A percentile compares a stretch with the other conserved stretches of the same genome.
phyloP scores from a whole-genome alignment of 2,797 vertebrate genomes.

The Rhinella marina region DNA sequence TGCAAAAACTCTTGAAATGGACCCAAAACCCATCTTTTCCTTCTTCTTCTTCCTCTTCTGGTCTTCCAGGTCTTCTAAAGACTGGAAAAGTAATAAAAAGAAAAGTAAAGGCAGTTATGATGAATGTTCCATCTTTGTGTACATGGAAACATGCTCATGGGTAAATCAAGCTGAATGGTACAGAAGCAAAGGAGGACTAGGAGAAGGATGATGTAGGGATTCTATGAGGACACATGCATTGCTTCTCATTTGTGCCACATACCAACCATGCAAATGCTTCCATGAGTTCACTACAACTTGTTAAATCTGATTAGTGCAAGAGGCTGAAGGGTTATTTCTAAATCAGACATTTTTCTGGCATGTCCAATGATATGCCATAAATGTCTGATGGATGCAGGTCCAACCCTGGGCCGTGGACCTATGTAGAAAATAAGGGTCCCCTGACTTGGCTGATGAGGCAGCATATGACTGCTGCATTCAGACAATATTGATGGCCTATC shows the following conservation, averaged over 20 bases:
- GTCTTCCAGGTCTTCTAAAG: conserved; percentile 98
- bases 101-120: background rate
- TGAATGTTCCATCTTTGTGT: background rate
- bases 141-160: background rate
- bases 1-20: conserved; percentile 94
- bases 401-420: no score
- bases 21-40: conserved; percentile 97
- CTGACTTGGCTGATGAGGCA: no score
- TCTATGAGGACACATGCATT: background rate
- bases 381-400: no score
- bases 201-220: background rate
- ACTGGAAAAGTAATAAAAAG: conserved; percentile 73
- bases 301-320: background rate
- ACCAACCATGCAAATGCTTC: conserved; percentile 9
- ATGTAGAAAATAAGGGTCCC: no score
- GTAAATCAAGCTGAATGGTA: background rate
- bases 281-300: background rate
- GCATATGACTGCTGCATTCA: no score
- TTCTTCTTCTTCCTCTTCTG: conserved; percentile 99
- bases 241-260: background rate
- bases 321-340: no score
- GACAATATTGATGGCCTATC: no score
- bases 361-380: no score
- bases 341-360: no score
- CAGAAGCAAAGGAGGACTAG: background rate